Percentiles rank a stretch among this genome's conserved stretches.
Conservation (phyloP, 2,113 vertebrate genomes). For the Microcebus tavaratra region DNA sequence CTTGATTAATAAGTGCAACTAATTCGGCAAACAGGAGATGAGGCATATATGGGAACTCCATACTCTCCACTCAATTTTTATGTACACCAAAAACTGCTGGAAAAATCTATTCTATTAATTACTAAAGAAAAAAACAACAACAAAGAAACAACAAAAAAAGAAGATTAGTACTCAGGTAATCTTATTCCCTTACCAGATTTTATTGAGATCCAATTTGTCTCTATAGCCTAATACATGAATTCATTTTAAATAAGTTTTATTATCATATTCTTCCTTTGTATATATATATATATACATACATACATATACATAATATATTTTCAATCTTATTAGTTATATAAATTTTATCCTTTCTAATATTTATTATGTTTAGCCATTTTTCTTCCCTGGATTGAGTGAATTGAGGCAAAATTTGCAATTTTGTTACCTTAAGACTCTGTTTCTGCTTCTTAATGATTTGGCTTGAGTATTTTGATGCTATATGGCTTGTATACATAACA, state of each 20-base stretch:
- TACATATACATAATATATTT: neutral
- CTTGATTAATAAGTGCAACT: neutral
- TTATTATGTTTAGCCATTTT: neutral
- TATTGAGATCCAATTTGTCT: neutral
- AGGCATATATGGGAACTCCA: neutral
- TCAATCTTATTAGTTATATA: neutral
- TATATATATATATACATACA: neutral
- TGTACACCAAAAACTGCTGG: neutral
- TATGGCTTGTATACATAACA: neutral
- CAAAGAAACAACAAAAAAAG: neutral
- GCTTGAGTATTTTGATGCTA: neutral
- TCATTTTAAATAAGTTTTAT: neutral
- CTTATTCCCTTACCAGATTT: neutral
- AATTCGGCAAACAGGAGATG: neutral
- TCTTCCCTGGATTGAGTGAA: neutral
- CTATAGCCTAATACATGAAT: neutral
- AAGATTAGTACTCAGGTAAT: neutral
- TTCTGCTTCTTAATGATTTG: neutral
- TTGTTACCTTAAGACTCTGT: neutral
- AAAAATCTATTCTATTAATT: neutral
- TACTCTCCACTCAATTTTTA: neutral
- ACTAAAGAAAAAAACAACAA: neutral
- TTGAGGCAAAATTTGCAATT: neutral
- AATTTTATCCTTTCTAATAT: neutral
- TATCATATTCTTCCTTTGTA: neutral